Percentiles rank a stretch among this genome's conserved stretches.
phyloP scores from a whole-genome alignment of 2,888 invertebrate species.

The Ephialtes manifestator region DNA sequence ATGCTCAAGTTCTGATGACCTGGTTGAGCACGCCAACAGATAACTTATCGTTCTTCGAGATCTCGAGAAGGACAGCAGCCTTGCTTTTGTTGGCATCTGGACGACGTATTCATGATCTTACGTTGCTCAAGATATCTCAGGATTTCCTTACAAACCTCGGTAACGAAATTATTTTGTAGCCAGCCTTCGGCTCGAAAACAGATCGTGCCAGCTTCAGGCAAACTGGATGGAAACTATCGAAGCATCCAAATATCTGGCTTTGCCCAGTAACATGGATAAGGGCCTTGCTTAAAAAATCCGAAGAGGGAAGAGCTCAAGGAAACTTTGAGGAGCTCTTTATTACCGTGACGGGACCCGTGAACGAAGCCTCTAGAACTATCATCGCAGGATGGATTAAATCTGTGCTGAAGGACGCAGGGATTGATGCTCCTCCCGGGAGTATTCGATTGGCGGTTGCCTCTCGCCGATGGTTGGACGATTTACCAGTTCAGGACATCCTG shows the following conservation, averaged over 20 bases:
- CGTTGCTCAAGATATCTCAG: constrained; percentile 65
- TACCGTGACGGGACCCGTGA: constrained; percentile 56
- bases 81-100: constrained; percentile 67
- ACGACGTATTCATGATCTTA: constrained; percentile 70
- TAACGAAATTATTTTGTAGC: constrained; percentile 72
- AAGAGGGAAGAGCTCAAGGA: constrained; percentile 47
- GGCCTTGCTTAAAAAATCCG: constrained; percentile 59
- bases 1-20: constrained; percentile 60
- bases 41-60: constrained; percentile 64
- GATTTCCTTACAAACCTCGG: constrained; percentile 55
- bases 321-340: constrained; percentile 60
- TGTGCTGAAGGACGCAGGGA: constrained; percentile 65
- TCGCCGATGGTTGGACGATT: constrained; percentile 64
- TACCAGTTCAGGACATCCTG: constrained; percentile 65
- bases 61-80: constrained; percentile 69
- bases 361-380: constrained; percentile 65
- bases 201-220: constrained; percentile 67
- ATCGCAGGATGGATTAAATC: constrained; percentile 69
- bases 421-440: constrained; percentile 68
- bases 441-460: constrained; percentile 72
- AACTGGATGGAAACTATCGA: constrained; percentile 69
- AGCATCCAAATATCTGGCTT: constrained; percentile 66
- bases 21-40: constrained; percentile 59
- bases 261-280: constrained; percentile 66
- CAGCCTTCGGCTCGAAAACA: constrained; percentile 71